Percentiles rank a stretch among this genome's conserved stretches.
phyloP scores from a whole-genome alignment of 2,888 invertebrate genomes.

The Campoletis raptor region DNA sequence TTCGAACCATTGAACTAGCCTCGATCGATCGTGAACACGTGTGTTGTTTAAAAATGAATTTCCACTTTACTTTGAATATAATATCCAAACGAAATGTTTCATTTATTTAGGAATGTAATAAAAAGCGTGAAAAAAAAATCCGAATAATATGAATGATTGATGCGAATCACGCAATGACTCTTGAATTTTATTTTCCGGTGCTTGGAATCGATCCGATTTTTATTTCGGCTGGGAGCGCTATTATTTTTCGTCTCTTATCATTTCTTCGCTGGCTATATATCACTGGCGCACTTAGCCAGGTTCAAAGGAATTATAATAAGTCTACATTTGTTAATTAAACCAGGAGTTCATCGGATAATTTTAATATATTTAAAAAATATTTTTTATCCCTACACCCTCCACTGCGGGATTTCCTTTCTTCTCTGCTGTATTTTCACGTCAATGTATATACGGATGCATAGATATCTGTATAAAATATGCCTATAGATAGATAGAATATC shows the following conservation, averaged over 20 bases:
- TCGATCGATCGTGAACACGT: constrained; percentile 3
- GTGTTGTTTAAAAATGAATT: neutral
- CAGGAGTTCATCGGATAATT: constrained; percentile 27
- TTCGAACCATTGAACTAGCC: constrained; percentile 20
- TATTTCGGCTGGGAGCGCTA: constrained; percentile 12
- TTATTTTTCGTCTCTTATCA: constrained; percentile 41
- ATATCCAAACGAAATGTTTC: neutral
- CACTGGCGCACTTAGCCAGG: constrained; percentile 27
- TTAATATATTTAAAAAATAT: too few species aligned
- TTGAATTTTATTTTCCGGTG: constrained; percentile 15
- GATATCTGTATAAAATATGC: neutral
- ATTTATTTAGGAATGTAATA: neutral
- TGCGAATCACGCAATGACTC: neutral
- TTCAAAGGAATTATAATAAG: constrained; percentile 56
- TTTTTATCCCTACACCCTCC: constrained; percentile 10
- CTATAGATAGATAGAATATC: constrained; percentile 5
- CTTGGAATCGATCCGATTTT: constrained; percentile 20
- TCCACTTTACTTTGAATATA: neutral
- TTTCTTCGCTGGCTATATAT: constrained; percentile 32
- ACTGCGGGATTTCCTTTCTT: constrained; percentile 26
- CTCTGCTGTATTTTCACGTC: constrained; percentile 8
- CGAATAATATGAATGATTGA: neutral
- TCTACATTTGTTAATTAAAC: constrained; percentile 57
- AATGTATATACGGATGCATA: neutral
- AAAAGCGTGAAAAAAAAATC: neutral